Conservation (phyloP, 2,888 invertebrate genomes). For the Poecilobothrus nobilitatus region DNA sequence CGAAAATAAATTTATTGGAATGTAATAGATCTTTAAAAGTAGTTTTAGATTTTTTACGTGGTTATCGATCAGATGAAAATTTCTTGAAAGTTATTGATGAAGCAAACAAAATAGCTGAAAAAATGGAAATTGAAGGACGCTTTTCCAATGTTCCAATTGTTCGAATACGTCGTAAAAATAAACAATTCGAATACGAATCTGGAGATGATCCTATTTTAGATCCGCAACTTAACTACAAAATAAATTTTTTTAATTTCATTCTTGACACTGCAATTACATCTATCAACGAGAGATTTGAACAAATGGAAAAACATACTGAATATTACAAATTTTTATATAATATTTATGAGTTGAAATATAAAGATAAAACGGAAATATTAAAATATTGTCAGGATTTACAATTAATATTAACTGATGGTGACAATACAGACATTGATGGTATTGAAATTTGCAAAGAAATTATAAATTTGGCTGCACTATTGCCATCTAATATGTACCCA, state of each 20-base stretch:
- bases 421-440: slow-evolving; percentile 10
- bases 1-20: neutral
- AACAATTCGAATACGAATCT: slow-evolving; percentile 8
- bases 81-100: slow-evolving; percentile 10
- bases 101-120: slow-evolving; percentile 7
- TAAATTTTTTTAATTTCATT: slow-evolving; percentile 9
- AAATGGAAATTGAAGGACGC: slow-evolving; percentile 9
- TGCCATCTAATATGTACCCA: slow-evolving; percentile 2
- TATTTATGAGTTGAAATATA: slow-evolving; percentile 5
- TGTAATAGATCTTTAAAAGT: neutral
- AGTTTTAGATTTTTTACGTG: neutral
- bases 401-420: slow-evolving; percentile 8
- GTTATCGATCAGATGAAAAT: neutral
- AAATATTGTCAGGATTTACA: slow-evolving; percentile 8
- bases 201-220: slow-evolving; percentile 9
- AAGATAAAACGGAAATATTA: slow-evolving; percentile 7
- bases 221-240: slow-evolving; percentile 5
- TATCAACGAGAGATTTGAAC: slow-evolving; percentile 7
- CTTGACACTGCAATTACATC: slow-evolving; percentile 5
- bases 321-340: slow-evolving; percentile 9
- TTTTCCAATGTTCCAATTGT: neutral
- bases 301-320: slow-evolving; percentile 5
- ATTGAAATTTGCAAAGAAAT: slow-evolving; percentile 8
- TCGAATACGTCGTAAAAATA: slow-evolving; percentile 7
- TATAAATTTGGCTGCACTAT: neutral